These are phyloP conservation scores for Psephotus haematonotus DNA, from an alignment of 2,113 vertebrate genomes.

Conservation along the genomic window DNA sequence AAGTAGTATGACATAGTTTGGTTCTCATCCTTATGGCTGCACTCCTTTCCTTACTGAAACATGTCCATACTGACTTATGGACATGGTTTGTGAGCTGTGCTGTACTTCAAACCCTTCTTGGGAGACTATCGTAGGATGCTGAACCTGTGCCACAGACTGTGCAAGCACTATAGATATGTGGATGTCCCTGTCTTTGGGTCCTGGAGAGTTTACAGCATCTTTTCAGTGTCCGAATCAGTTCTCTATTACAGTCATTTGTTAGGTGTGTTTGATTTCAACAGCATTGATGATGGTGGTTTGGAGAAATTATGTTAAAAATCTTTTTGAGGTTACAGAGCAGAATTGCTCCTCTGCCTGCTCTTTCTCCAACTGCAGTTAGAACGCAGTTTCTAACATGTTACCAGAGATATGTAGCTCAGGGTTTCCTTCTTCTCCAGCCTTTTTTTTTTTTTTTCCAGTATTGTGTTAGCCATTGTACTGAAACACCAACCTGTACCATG, in stretches of 20 bases:
- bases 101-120: neutral
- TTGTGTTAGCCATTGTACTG: neutral
- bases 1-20: neutral
- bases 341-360: rapidly evolving
- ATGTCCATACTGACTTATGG: rapidly evolving
- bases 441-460: neutral
- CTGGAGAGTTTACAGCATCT: neutral
- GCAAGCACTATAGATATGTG: neutral
- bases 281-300: neutral
- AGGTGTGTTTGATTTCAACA: neutral
- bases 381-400: neutral
- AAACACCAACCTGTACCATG: neutral
- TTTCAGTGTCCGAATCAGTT: neutral
- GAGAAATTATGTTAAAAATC: neutral
- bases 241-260: neutral
- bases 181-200: neutral
- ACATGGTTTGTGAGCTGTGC: neutral
- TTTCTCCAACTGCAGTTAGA: neutral
- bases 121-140: neutral
- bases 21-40: neutral
- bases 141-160: neutral
- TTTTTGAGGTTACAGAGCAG: neutral
- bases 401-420: neutral
- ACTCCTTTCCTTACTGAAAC: neutral
- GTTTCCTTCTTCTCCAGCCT: neutral